phyloP scores from a whole-genome alignment of 1,140 invertebrate genomes.

The Achatina immaculata region DNA sequence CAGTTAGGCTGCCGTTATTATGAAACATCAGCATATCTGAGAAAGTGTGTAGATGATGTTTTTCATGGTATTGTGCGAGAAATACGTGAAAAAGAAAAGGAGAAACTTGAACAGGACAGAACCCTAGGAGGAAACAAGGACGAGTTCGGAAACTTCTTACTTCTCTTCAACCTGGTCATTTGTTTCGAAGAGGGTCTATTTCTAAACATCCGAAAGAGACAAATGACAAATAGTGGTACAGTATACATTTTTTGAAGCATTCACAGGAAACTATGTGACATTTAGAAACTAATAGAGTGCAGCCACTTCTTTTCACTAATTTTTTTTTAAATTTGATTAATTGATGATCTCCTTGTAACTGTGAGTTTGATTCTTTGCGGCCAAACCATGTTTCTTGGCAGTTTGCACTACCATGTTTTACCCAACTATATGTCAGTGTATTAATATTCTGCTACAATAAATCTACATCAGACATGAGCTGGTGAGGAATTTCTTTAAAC shows the following conservation, averaged over 20 bases:
- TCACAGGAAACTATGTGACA: not conserved
- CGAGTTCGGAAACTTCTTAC: constrained; percentile 29
- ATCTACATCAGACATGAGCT: no score
- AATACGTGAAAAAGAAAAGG: constrained; percentile 66
- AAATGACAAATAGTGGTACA: not conserved
- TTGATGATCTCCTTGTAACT: no score
- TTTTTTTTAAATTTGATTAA: not conserved
- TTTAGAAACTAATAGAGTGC: not conserved
- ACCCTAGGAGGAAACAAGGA: constrained; percentile 29
- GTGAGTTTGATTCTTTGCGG: no score
- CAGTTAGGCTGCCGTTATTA: constrained; percentile 65
- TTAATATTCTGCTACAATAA: no score
- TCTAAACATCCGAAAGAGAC: not conserved
- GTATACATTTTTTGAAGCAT: not conserved
- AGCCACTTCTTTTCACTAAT: no score
- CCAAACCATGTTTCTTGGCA: no score
- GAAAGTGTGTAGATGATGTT: constrained; percentile 68
- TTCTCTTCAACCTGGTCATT: constrained; percentile 28
- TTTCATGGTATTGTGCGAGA: constrained; percentile 71
- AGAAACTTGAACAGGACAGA: constrained; percentile 37
- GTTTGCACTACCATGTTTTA: no score
- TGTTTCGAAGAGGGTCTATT: constrained; percentile 21
- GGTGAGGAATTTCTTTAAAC: no score
- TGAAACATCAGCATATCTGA: constrained; percentile 64
- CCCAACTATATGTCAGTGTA: no score